phyloP scores from a whole-genome alignment of 1,140 invertebrate genomes.

The Leptopilina boulardi region DNA sequence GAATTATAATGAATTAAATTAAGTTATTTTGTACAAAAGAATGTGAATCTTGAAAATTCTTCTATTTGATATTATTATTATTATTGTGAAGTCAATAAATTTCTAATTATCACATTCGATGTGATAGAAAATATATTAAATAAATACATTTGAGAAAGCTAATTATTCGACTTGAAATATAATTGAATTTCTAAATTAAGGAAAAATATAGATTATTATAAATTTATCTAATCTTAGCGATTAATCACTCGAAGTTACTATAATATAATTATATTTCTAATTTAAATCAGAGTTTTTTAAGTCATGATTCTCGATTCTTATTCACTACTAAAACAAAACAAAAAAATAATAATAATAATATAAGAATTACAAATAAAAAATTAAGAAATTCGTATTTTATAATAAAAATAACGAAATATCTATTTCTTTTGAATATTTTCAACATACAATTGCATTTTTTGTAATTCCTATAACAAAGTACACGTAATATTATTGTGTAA shows the following conservation, averaged over 20 bases:
- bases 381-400: not conserved
- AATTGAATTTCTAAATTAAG: not conserved
- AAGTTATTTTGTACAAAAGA: too few relatives aligned
- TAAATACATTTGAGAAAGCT: conserved; percentile 19
- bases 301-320: not conserved
- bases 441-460: conserved; percentile 18
- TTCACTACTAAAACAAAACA: not conserved
- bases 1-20: too few relatives aligned
- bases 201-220: not conserved
- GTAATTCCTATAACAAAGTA: conserved; percentile 16
- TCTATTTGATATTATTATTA: not conserved
- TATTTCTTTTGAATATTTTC: not conserved
- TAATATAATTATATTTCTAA: not conserved
- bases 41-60: not conserved
- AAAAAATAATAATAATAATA: not conserved
- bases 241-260: not conserved
- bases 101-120: conserved; percentile 19
- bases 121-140: conserved; percentile 24
- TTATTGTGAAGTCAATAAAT: not conserved
- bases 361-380: conserved; percentile 8
- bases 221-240: conserved; percentile 10
- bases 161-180: not conserved
- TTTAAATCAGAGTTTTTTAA: not conserved
- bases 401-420: not conserved
- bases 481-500: conserved; percentile 23